Conservation (phyloP, 30 jellyfish, hydroid and myxozoan genomes). For the Hydractinia symbiolongicarpus region DNA sequence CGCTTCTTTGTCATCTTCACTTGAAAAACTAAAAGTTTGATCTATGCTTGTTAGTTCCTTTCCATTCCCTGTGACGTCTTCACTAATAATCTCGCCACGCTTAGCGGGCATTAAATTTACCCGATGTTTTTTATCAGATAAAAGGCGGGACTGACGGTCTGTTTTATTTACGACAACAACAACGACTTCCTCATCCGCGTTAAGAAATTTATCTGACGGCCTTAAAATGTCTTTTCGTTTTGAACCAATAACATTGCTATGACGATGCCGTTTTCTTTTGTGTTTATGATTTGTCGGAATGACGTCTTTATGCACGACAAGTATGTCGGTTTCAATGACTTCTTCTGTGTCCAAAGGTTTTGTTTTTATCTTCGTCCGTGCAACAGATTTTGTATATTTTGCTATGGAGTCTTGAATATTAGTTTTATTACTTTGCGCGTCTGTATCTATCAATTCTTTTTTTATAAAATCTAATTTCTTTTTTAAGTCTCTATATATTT, state of each 20-base stretch:
- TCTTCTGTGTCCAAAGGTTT: neutral
- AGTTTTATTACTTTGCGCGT: too few relatives aligned
- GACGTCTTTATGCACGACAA: neutral
- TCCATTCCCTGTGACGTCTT: neutral
- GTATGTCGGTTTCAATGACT: neutral
- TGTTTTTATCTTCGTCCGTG: too few relatives aligned
- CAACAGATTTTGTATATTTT: too few relatives aligned
- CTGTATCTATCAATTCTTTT: too few relatives aligned
- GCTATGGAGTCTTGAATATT: too few relatives aligned
- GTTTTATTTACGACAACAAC: neutral
- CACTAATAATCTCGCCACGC: neutral
- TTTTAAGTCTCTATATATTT: too few relatives aligned
- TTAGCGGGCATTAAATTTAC: neutral
- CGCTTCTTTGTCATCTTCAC: conserved; percentile 16
- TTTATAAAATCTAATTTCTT: too few relatives aligned
- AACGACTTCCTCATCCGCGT: conserved; percentile 7
- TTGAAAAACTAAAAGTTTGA: neutral
- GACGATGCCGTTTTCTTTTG: neutral
- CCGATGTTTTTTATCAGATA: neutral
- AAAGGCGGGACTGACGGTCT: neutral
- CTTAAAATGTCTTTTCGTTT: neutral
- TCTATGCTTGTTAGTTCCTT: neutral
- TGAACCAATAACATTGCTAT: neutral
- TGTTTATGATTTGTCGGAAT: neutral
- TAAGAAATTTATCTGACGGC: neutral